Conservation (phyloP, 2,888 invertebrate species). For the Tiphia femorata region DNA sequence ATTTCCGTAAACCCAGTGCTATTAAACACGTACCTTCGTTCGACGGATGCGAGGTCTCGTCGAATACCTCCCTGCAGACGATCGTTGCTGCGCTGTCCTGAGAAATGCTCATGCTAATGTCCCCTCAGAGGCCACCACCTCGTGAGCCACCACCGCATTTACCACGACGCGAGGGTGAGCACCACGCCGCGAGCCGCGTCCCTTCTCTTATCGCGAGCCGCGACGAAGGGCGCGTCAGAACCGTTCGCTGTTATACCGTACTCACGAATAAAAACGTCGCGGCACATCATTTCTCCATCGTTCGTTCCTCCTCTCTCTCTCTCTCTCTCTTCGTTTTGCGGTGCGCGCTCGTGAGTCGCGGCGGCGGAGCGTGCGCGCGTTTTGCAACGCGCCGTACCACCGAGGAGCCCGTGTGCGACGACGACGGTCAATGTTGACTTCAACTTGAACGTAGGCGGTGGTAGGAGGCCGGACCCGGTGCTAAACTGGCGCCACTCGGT, state of each 20-base stretch:
- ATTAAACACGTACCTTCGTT: slow-evolving; percentile 83
- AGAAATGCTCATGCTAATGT: slow-evolving; percentile 61
- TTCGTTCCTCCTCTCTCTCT: slow-evolving; percentile 7
- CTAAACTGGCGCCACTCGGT: too few relatives aligned
- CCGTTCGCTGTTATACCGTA: too few relatives aligned
- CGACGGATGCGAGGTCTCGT: slow-evolving; percentile 86
- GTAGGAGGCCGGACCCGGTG: too few relatives aligned
- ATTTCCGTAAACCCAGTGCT: too few relatives aligned
- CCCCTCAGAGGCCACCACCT: too few relatives aligned
- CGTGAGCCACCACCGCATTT: too few relatives aligned
- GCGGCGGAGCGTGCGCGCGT: slow-evolving; percentile 3
- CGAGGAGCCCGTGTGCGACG: background rate
- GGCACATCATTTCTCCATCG: slow-evolving; percentile 8
- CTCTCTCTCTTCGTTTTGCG: background rate
- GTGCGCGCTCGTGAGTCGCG: too few relatives aligned
- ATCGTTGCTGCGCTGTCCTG: slow-evolving; percentile 71
- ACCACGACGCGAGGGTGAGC: too few relatives aligned
- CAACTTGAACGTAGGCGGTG: background rate
- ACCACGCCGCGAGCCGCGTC: too few relatives aligned
- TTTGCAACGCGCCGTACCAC: slow-evolving; percentile 1
- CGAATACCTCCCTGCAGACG: slow-evolving; percentile 87
- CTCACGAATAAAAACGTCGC: too few relatives aligned
- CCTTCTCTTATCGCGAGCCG: too few relatives aligned
- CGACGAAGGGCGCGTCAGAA: too few relatives aligned
- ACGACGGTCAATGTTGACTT: slow-evolving; percentile 1